phyloP scores from a whole-genome alignment of 1,140 invertebrate genomes.

The Nasonia giraulti region DNA sequence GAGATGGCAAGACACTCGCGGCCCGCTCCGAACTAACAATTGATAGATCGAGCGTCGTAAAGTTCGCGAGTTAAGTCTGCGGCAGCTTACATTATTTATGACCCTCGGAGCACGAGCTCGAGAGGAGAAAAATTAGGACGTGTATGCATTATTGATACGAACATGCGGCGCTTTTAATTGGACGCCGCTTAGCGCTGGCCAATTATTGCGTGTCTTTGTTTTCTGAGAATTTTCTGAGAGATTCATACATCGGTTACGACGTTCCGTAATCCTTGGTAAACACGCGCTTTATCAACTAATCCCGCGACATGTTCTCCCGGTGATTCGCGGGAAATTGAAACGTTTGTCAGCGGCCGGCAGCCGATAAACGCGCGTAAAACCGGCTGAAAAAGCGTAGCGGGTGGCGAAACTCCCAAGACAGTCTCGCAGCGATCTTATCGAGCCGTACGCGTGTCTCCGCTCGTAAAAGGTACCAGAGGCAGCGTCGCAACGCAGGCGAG shows the following conservation, averaged over 20 bases:
- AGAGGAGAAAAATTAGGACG: constrained; percentile 1
- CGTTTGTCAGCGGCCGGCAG: not conserved
- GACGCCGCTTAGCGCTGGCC: not conserved
- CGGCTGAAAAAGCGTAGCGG: not conserved
- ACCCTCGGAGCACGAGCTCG: not conserved
- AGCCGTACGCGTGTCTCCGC: not conserved
- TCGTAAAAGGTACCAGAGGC: not conserved
- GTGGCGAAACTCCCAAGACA: not conserved
- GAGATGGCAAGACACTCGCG: not conserved
- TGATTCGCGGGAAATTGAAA: constrained; percentile 37
- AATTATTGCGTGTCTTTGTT: too few relatives aligned
- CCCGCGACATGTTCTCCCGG: too few relatives aligned
- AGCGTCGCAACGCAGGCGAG: not conserved
- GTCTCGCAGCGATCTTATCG: constrained; percentile 6
- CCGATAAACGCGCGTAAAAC: not conserved
- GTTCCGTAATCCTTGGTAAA: too few relatives aligned
- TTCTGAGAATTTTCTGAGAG: too few relatives aligned
- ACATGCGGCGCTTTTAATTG: not conserved
- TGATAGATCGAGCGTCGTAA: constrained; percentile 35
- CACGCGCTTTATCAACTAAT: too few relatives aligned
- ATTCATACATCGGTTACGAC: too few relatives aligned
- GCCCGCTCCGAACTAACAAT: constrained; percentile 14
- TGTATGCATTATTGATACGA: constrained; percentile 2
- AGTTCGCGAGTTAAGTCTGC: constrained; percentile 2
- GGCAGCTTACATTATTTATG: constrained; percentile 24